These are phyloP conservation scores for Oreonectes daqikongensis DNA, from an alignment of 2,797 vertebrate genomes.

Conservation along the genomic window DNA sequence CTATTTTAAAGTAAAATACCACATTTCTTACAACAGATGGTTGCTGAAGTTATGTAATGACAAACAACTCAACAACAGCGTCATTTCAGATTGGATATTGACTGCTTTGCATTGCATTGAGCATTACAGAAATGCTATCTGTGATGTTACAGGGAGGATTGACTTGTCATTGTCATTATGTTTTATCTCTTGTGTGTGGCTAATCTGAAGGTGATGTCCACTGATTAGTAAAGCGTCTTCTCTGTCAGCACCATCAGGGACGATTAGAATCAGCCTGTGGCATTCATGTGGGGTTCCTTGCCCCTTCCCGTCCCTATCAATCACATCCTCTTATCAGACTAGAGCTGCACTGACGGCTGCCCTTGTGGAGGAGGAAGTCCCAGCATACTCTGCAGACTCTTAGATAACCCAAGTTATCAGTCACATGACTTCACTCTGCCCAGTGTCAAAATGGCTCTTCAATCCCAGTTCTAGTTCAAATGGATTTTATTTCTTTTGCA, in stretches of 20 bases:
- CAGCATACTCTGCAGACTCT: slow-evolving; percentile 6
- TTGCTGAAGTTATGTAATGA: not conserved
- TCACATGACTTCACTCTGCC: not conserved
- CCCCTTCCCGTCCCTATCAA: slow-evolving; percentile 42
- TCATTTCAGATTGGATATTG: not conserved
- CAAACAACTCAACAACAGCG: not conserved
- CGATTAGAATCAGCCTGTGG: slow-evolving; percentile 47
- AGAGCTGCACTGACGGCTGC: slow-evolving; percentile 35
- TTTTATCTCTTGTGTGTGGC: slow-evolving; percentile 28
- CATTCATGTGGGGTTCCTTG: slow-evolving; percentile 13
- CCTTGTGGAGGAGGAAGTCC: slow-evolving; percentile 28
- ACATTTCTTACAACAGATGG: not conserved
- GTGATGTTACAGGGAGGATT: not conserved
- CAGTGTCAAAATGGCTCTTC: slow-evolving; percentile 3
- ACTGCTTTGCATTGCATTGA: not conserved
- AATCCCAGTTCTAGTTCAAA: not conserved
- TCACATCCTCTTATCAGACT: slow-evolving; percentile 21
- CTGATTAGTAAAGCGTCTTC: slow-evolving; percentile 28
- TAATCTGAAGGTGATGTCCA: slow-evolving; percentile 32
- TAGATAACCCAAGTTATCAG: slow-evolving; percentile 13
- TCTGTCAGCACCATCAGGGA: slow-evolving; percentile 43
- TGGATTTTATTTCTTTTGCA: no score
- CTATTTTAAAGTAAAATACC: no score
- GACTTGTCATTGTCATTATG: slow-evolving; percentile 37
- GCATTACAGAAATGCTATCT: slow-evolving; percentile 4